Evolutionary conservation across 2,888 invertebrate species (phyloP).

Genomic region (Eretmocerus hayati): DNA sequence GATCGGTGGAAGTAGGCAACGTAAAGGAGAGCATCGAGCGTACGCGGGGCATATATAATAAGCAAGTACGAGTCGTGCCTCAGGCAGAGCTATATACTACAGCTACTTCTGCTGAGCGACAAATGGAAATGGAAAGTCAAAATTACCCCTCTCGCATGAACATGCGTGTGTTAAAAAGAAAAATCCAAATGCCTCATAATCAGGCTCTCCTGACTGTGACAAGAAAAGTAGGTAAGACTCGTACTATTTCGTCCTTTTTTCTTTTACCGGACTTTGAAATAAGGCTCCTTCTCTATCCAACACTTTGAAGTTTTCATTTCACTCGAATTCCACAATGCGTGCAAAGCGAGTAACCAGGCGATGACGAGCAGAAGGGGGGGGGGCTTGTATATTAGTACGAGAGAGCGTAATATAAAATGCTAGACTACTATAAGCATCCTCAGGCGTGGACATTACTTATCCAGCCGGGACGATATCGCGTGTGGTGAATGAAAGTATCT

Average conservation of each 20-base stretch:
- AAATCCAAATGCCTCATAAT: conserved; percentile 10
- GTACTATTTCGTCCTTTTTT: conserved; percentile 9
- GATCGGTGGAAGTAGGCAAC: conserved; percentile 6
- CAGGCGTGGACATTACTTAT: conserved; percentile 38
- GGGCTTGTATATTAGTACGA: too few species aligned
- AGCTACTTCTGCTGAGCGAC: conserved; percentile 6
- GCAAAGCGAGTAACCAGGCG: too few species aligned
- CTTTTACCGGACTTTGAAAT: background rate
- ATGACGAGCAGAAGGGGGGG: conserved; percentile 1
- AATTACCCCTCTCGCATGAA: conserved; percentile 16
- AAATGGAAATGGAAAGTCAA: conserved; percentile 23
- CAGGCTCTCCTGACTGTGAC: conserved; percentile 22
- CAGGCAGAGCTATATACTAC: too few species aligned
- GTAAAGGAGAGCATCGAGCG: conserved; percentile 11
- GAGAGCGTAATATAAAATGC: too few species aligned
- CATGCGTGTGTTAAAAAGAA: conserved; percentile 7
- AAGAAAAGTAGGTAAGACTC: conserved; percentile 23
- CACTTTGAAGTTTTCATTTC: conserved; percentile 16
- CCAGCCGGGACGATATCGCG: conserved; percentile 34
- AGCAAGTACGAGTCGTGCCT: too few species aligned
- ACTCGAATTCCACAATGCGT: conserved; percentile 15
- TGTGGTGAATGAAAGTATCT: conserved; percentile 48
- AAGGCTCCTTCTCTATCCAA: background rate
- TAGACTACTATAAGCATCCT: conserved; percentile 15
- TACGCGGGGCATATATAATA: background rate